Evolutionary conservation across 2,888 invertebrate species (phyloP), one percentile per base, ranked within the genome.

Genomic region (Resseliella maxima): DNA sequence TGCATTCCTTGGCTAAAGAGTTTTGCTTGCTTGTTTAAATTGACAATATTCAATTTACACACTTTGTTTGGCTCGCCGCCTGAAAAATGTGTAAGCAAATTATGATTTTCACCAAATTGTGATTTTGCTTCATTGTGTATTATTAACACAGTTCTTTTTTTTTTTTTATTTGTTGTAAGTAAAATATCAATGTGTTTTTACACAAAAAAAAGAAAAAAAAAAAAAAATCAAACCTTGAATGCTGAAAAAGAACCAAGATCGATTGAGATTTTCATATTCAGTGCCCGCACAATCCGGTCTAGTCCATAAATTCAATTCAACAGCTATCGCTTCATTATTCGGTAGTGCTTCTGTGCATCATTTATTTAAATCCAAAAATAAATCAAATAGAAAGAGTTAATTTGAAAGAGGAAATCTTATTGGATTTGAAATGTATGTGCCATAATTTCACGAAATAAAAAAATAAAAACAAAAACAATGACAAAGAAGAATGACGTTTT

Each of bases 191-290:
- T 46, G 27, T 85, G 21, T 46, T 5, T 59, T 59, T 59, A n/a
- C 5, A 3, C 15, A 72, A 72, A 72, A 72, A 6, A 3, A 31
- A 72, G 36, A 24, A 27, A n/a, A 54, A 87, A 87, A 85, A n/a
- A 31, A 27, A 38, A 72, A 87, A 24, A 38, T 85, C 31, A 86
- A 83, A 91, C 94, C 92, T 91, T 90, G 91, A 86, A 98, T 92
- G 12, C 96, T 97, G 91, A 98, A 98, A 91, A 96, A 95, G 91
- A 98, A 98, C 98, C 98, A 98, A 0, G 97, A 97, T 88, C 97
- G 93, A 90, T 97, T 97, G 86, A 94, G 95, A 92, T 97, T 97
- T 90, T 97, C 96, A 92, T 94, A 97, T 89, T 95, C 94, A 0
- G 97, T 97, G 36, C 96, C 97, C 81, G 93, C 94, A 91, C 97